A percentile compares a stretch with the other conserved stretches of the same genome.
phyloP scores from a whole-genome alignment of 2,797 vertebrate genomes.

The Cyclopterus lumpus region DNA sequence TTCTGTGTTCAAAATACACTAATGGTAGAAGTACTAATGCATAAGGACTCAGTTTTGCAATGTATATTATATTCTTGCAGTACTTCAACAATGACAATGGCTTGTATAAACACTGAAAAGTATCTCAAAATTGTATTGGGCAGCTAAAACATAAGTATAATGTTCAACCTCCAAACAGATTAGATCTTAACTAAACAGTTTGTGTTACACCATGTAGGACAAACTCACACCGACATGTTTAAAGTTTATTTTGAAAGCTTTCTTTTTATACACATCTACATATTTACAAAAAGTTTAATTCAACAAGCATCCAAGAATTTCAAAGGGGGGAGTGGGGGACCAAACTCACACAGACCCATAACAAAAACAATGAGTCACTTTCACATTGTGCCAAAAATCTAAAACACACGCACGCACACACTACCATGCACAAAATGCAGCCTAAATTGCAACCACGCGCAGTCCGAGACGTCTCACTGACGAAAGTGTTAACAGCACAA shows the following conservation, averaged over 20 bases:
- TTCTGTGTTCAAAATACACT: not conserved
- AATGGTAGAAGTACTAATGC: not conserved
- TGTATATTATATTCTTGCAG: not conserved
- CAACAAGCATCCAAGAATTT: slow-evolving; percentile 65
- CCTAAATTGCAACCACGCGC: slow-evolving; percentile 69
- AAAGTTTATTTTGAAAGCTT: slow-evolving; percentile 78
- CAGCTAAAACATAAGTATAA: not conserved
- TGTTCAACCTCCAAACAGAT: not conserved
- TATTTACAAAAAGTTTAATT: slow-evolving; percentile 81
- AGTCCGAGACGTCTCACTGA: slow-evolving; percentile 66
- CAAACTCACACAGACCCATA: slow-evolving; percentile 66
- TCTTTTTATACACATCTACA: slow-evolving; percentile 87
- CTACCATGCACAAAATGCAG: slow-evolving; percentile 79
- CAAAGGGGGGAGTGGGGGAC: slow-evolving; percentile 29
- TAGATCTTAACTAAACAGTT: not conserved
- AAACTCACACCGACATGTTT: slow-evolving; percentile 18
- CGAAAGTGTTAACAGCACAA: slow-evolving; percentile 67
- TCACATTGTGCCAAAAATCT: slow-evolving; percentile 68
- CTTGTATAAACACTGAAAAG: no score
- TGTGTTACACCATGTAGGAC: not conserved
- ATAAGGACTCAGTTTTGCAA: not conserved
- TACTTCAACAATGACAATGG: not conserved
- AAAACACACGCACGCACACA: slow-evolving; percentile 50
- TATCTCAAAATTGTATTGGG: no score
- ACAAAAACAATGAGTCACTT: slow-evolving; percentile 64